Percentiles rank a stretch among this genome's conserved stretches.
Evolutionary conservation across 2,888 invertebrate genomes (phyloP).

Genomic region (Arrhopalites spinosus): DNA sequence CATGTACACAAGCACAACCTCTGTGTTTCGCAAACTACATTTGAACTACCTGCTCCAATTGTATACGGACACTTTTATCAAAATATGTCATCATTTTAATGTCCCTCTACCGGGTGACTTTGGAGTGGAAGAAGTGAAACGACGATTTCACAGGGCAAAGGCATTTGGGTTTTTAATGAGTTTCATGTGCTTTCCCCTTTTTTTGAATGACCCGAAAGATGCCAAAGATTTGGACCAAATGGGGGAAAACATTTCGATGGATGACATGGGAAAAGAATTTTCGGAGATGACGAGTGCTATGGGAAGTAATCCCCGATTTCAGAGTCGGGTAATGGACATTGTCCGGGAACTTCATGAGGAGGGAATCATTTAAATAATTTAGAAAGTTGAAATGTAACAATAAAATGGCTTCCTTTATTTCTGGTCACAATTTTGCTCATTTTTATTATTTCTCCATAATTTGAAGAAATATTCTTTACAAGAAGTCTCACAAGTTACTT

Average conservation of each 20-base stretch:
- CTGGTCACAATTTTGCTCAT: too few species aligned
- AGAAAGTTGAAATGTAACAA: too few species aligned
- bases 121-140: background rate
- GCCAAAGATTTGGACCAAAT: background rate
- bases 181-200: background rate
- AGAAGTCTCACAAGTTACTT: too few species aligned
- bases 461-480: too few species aligned
- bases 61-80: background rate
- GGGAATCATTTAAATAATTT: conserved; percentile 5
- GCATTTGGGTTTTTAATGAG: conserved; percentile 13
- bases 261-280: background rate
- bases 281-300: background rate
- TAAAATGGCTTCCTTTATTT: too few species aligned
- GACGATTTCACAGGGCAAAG: conserved; percentile 26
- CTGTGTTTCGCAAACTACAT: background rate
- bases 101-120: conserved; percentile 15
- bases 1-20: conserved; percentile 32
- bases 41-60: background rate
- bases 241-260: background rate
- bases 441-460: too few species aligned
- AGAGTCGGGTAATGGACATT: background rate
- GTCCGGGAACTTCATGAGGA: background rate
- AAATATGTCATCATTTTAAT: conserved; percentile 9
- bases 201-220: conserved; percentile 11
- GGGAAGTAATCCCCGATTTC: background rate